Base-by-base conservation (phyloP, 2,888 invertebrate genomes). In the Chirona hameri region DNA sequence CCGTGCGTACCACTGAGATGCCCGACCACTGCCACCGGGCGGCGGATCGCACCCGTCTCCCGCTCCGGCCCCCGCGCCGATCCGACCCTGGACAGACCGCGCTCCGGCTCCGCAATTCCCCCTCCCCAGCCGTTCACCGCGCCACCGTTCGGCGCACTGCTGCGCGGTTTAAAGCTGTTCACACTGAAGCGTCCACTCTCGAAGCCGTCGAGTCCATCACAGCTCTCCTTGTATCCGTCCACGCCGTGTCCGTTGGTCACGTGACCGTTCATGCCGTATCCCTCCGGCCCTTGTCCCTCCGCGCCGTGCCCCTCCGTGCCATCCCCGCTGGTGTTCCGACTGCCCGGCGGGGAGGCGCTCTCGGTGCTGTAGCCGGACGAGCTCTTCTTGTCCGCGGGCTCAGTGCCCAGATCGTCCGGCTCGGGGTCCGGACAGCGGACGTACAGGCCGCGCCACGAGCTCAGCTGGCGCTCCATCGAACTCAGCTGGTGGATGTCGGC, bases 361-460 rank as follows among this genome's bases (percentile, higher is more conserved):
- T 46, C 46, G 1, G 79, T 79, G 52, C 79, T 79, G 79, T 79
- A 79, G 0, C 79, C 79, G n/a, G 79, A 79, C 48, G 79, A 79
- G 52, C 79, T 79, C 79, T 79, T 79, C 52, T 79, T 79, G 48
- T 79, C 46, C 9, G n/a, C 79, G 9, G 79, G 46, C 79, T 79
- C 79, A 1, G 14, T 1, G 79, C n/a, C 79, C 12, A 27, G 79
- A 1, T 76, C 72, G 9, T n/a, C 48, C n/a, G 46, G 46, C 52
- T 79, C 79, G n/a, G 79, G 48, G 27, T 10, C 48, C 3, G 79
- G n/a, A n/a, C 79, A 79, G 27, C 79, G 48, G n/a, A 79, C 79
- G 52, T 48, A 79, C 48, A 79, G 48, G 4, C 79, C 48, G 72
- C 72, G 5, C 72, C 72, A 48, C 9, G n/a, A 5, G 48, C 15